Base-by-base conservation (phyloP, 1,140 invertebrate genomes). In the Elymnias hypermnestra region DNA sequence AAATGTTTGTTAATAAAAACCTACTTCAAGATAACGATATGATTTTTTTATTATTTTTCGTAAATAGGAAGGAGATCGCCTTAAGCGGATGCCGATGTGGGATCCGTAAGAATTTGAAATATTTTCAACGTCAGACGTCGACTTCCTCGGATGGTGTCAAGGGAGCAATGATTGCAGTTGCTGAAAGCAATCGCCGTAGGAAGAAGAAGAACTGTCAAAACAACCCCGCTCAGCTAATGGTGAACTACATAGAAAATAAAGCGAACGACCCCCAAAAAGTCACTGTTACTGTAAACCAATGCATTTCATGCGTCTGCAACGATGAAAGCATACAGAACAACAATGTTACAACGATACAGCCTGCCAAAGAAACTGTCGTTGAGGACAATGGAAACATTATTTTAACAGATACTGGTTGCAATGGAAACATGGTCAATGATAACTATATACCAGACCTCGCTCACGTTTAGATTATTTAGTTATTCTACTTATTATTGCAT, bases 51-150 rank as follows among this genome's bases (percentile, higher is more conserved):
- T 9, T 25, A 8, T 35, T 42, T 36, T 33, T 0, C 14, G n/a
- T 4, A 35, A 33, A 38, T 57, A 86, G 84, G 35, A 71, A 77
- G 15, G 84, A 87, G 41, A 77, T 70, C 14, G 75, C 72, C 1
- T 36, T 81, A 19, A 76, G 68, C 12, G 55, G 59, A 3, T 87
- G 83, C 63, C 74, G 72, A 5, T 85, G 84, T 46, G 70, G 70
- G 10, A 25, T 64, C 10, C 71, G 72, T 23, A 78, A 73, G 35
- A 66, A 49, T 5, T 43, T 77, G 5, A 70, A 64, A 15, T 54
- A 73, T n/a, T 75, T 69, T 37, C 62, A 77, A 12, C 62, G 73
- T 2, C 84, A 84, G 37, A 66, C 72, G 0, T 83, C 76, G 0
- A 73, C 84, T 1, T 85, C 82, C 0, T 83, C 82, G 0, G 82